Evolutionary conservation across 2,113 vertebrate species (phyloP).

Genomic region (Gorsachius goisagi): DNA sequence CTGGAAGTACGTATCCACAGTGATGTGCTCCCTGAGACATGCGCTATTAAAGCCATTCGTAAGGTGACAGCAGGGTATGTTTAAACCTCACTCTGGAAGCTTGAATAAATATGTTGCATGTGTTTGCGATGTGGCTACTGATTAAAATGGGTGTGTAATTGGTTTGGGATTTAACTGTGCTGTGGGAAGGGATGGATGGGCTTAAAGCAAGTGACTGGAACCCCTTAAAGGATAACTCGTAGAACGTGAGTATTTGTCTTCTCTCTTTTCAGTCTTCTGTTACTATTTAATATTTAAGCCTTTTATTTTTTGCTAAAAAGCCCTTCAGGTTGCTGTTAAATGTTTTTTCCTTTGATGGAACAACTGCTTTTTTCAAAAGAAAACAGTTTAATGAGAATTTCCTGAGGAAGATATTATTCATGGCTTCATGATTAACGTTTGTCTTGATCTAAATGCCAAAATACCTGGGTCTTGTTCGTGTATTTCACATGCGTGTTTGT

Average conservation of each 20-base stretch:
- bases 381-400: not conserved
- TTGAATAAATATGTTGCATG: not conserved
- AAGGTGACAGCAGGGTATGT: not conserved
- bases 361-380: not conserved
- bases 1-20: not conserved
- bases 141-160: not conserved
- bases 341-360: not conserved
- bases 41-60: not conserved
- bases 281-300: not conserved
- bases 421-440: not conserved
- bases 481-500: not conserved
- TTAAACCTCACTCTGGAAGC: not conserved
- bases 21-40: fast-evolving
- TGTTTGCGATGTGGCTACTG: not conserved
- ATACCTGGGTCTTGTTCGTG: not conserved
- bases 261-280: not conserved
- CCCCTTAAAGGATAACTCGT: not conserved
- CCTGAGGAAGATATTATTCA: not conserved
- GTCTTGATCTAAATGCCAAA: not conserved
- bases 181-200: not conserved
- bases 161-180: not conserved
- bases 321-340: not conserved
- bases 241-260: not conserved
- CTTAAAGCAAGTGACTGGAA: not conserved
- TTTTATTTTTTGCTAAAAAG: not conserved